Base-by-base conservation (phyloP, 2,888 invertebrate genomes). In the Diaprepes abbreviatus region DNA sequence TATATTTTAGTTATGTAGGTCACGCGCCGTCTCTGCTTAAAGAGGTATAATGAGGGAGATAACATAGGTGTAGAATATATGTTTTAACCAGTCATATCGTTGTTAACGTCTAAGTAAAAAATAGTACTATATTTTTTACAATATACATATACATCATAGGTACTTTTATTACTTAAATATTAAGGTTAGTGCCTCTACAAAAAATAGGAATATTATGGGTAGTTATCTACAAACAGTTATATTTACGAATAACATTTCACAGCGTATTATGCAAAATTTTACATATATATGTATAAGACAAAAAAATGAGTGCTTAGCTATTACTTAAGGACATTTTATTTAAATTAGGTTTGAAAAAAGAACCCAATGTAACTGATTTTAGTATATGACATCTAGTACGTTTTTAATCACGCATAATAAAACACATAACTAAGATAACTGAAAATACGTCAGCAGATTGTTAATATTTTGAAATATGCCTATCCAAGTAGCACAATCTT, bases 101-200 rank as follows among this genome's bases (percentile, higher is more conserved):
- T 50, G 62, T 62, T 58, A 57, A 59, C 43, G 17, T 59, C 55
- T 66, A 66, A 59, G 66, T 66, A 66, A 66, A 66, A 66, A 66
- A 66, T 66, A 66, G 58, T 66, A 50, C 59, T 66, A 66, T 66
- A 66, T 66, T 50, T 58, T 59, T 65, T 66, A 66, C 59, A 58
- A 59, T 66, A 50, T 66, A 66, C 59, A 66, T 59, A 52, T 66
- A 58, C 43, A 52, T n/a, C n/a, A n/a, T 50, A 62, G 59, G 28
- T 58, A 14, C 17, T 35, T 45, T 55, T 31, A 55, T 28, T 35
- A 24, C 38, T 33, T 60, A 45, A 21, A 48, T 33, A 33, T 60
- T 50, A 45, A 19, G 12, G 48, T 52, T 48, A 58, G 40, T 65
- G 55, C 48, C 35, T 48, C 65, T 65, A 65, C 55, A 65, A 65